These are phyloP conservation scores for Neocrepidodera transversa DNA, from an alignment of 2,888 invertebrate species.

Conservation along the genomic window DNA sequence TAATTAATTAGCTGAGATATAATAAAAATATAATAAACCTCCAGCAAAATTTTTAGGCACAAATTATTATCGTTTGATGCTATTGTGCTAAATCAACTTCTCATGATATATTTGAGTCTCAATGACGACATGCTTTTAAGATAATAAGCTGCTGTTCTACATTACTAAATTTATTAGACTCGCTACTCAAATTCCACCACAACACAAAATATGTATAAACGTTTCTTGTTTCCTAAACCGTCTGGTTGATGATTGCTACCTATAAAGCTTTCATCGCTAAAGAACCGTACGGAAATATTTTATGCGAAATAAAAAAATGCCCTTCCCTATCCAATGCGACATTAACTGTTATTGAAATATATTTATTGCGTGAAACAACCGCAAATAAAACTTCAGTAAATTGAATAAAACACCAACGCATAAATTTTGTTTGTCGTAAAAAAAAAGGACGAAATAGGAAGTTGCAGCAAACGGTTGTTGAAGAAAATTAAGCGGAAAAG, in stretches of 20 bases:
- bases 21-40: too few species aligned
- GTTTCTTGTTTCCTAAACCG: not conserved
- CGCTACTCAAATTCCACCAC: too few species aligned
- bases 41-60: too few species aligned
- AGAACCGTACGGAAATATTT: constrained; percentile 1
- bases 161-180: too few species aligned
- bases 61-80: too few species aligned
- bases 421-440: constrained; percentile 33
- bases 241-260: not conserved
- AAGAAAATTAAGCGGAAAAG: not conserved
- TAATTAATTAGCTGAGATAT: too few species aligned
- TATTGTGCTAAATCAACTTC: too few species aligned
- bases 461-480: not conserved
- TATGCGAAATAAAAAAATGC: constrained; percentile 9
- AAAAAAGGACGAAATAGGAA: not conserved
- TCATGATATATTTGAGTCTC: too few species aligned
- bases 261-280: constrained; percentile 1
- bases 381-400: constrained; percentile 32
- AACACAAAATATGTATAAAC: too few species aligned
- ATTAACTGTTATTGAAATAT: constrained; percentile 34
- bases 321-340: constrained; percentile 21
- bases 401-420: constrained; percentile 31
- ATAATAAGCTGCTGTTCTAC: too few species aligned
- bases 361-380: constrained; percentile 32
- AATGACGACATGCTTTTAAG: too few species aligned